Base-by-base conservation (phyloP, 2,113 vertebrate genomes). In the Gallinago jamesoni region DNA sequence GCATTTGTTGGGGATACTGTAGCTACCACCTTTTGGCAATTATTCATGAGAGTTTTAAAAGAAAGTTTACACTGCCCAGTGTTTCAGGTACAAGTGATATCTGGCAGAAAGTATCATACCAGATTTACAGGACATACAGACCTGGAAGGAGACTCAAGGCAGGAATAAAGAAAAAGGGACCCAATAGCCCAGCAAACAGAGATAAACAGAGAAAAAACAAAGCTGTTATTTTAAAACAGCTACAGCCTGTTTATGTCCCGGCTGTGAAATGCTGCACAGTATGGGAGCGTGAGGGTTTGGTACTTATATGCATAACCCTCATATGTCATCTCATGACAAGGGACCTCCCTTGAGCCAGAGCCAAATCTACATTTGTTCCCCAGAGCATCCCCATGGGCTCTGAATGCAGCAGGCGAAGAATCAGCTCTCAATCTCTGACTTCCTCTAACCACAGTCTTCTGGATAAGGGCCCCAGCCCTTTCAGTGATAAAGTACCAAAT, bases 1-100 rank as follows among this genome's bases (percentile, higher is more conserved):
- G 70, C 76, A 90, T 98, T 96, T 98, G 96, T 97, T 87, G 69
- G 95, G 90, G 95, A 96, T 57, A 89, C 70, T 70, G 93, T 55
- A 97, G 93, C 95, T 95, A 93, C 57, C 84, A 97, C 85, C 94
- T 97, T 97, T 93, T 89, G 94, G 95, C 96, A 97, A 94, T 83
- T 89, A 84, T 76, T 97, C 91, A 94, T 37, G 66, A 96, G 77
- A 55, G 76, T 53, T 96, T 96, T 96, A 87, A 81, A 87, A 91
- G 81, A 70, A 73, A 53, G 39, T 64, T 89, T 67, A 33, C 53
- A 64, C 45, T 28, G 78, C 35, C 75, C 68, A 83, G 72, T 2
- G 3, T 63, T 92, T 73, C 75, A 60, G 84, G 69, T 87, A 85
- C 43, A 75, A 90, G 23, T 5, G 60, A 6, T 74, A 88, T 20